Evolutionary conservation across 2,888 invertebrate genomes (phyloP).

Genomic region (Melanotus villosus): DNA sequence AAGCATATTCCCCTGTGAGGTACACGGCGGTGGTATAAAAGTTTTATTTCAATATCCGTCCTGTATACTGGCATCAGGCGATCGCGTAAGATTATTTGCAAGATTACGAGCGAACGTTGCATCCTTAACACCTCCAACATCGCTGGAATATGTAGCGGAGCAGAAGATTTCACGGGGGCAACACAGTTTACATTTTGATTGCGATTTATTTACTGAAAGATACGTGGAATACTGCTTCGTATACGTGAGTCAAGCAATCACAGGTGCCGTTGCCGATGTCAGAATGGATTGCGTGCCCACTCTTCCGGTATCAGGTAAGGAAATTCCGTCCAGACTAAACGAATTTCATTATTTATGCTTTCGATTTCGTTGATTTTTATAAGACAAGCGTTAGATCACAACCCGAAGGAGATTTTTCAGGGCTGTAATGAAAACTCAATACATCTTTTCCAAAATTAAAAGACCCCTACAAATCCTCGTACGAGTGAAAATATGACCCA

Average conservation of each 20-base stretch:
- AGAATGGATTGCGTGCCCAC: constrained; percentile 89
- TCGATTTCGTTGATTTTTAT: background rate
- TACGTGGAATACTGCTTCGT: constrained; percentile 91
- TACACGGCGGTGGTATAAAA: constrained; percentile 78
- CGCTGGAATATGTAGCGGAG: constrained; percentile 77
- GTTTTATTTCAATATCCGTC: constrained; percentile 89
- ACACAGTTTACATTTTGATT: constrained; percentile 84
- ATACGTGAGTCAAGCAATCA: constrained; percentile 88
- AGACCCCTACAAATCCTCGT: too few relatives aligned
- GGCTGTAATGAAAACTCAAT: too few relatives aligned
- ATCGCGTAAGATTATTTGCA: constrained; percentile 86
- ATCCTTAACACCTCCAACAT: constrained; percentile 77
- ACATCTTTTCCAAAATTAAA: too few relatives aligned
- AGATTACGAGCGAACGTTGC: constrained; percentile 79
- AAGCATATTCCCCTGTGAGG: constrained; percentile 88
- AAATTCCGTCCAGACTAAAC: constrained; percentile 47
- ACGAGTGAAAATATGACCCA: too few relatives aligned
- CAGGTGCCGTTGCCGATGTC: constrained; percentile 88
- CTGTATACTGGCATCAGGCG: constrained; percentile 83
- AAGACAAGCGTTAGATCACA: too few relatives aligned
- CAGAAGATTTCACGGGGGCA: constrained; percentile 78
- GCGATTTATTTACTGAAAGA: constrained; percentile 85
- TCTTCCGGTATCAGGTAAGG: constrained; percentile 81
- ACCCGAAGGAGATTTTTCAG: too few relatives aligned
- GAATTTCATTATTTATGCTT: constrained; percentile 7